A percentile compares a stretch with the other conserved stretches of the same genome.
phyloP scores from a whole-genome alignment of 30 jellyfish, hydroid and myxozoan genomes.

The Calvadosia cruxmelitensis region DNA sequence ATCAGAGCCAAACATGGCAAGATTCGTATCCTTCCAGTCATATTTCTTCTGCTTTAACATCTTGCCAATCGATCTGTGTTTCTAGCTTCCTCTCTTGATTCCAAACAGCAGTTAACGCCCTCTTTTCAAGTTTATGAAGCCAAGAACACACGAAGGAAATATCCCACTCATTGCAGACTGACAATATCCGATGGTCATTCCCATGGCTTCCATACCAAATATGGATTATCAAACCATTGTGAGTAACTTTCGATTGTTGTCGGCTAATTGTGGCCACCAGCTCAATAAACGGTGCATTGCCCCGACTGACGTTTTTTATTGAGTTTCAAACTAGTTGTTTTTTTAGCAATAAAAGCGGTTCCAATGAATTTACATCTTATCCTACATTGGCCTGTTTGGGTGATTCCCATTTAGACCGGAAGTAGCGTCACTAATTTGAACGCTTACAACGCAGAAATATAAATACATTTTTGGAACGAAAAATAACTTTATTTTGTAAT shows the following conservation, averaged over 20 bases:
- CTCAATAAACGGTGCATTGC: not conserved
- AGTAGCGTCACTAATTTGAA: too few relatives aligned
- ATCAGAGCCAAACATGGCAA: slow-evolving; percentile 97
- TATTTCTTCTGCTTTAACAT: slow-evolving; percentile 84
- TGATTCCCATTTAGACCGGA: too few relatives aligned
- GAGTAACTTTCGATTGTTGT: not conserved
- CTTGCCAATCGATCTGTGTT: slow-evolving; percentile 6
- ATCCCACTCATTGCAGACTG: not conserved
- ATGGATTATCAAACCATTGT: not conserved
- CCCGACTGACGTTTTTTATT: not conserved
- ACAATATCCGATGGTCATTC: not conserved
- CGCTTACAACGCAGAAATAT: too few relatives aligned
- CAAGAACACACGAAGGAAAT: too few relatives aligned
- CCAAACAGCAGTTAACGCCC: slow-evolving; percentile 3
- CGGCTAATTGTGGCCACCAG: not conserved
- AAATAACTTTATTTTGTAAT: too few relatives aligned
- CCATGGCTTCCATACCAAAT: slow-evolving; percentile 1
- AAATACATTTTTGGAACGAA: too few relatives aligned
- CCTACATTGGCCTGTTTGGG: too few relatives aligned
- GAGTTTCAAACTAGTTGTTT: too few relatives aligned
- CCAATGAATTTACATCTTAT: too few relatives aligned
- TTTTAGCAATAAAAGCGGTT: too few relatives aligned
- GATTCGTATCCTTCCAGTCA: slow-evolving; percentile 99
- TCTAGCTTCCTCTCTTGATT: not conserved
- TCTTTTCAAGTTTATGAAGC: not conserved